Evolutionary conservation across 2,113 vertebrate genomes (phyloP).

Genomic region (Proterorhinus semilunaris): DNA sequence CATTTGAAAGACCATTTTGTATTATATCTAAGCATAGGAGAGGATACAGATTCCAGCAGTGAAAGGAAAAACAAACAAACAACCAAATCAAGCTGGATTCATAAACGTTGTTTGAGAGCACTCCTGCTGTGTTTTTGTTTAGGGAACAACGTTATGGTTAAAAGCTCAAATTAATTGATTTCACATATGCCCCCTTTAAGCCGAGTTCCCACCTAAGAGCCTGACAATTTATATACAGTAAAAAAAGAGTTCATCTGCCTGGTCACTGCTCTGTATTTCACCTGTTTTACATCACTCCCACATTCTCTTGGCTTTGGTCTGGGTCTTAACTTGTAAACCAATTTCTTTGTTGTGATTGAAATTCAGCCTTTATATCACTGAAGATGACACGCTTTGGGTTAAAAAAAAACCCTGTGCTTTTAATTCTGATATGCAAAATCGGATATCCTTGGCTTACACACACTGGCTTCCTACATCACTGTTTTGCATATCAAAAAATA

Average conservation of each 20-base stretch:
- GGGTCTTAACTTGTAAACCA: constrained; percentile 14
- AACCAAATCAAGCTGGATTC: too few species aligned
- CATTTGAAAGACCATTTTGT: too few species aligned
- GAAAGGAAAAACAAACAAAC: too few species aligned
- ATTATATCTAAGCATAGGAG: too few species aligned
- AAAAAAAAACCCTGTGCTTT: constrained; percentile 5
- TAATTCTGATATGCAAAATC: constrained; percentile 3
- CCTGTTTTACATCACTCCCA: constrained; percentile 27
- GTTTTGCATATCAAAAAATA: not conserved
- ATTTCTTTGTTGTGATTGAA: constrained; percentile 30
- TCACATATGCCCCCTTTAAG: not conserved
- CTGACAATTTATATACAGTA: not conserved
- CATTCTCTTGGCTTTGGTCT: not conserved
- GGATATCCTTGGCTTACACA: not conserved
- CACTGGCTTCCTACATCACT: not conserved
- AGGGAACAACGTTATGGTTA: too few species aligned
- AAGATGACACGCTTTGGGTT: constrained; percentile 24
- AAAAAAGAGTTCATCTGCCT: not conserved
- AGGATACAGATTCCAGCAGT: too few species aligned
- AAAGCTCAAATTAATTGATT: too few species aligned
- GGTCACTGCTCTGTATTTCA: constrained; percentile 20
- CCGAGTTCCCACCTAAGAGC: not conserved
- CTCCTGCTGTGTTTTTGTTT: too few species aligned
- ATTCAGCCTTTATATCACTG: constrained; percentile 9
- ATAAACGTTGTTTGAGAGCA: too few species aligned